Evolutionary conservation across 2,797 vertebrate genomes (phyloP).

Genomic region (Sebastes kiyomatsui): DNA sequence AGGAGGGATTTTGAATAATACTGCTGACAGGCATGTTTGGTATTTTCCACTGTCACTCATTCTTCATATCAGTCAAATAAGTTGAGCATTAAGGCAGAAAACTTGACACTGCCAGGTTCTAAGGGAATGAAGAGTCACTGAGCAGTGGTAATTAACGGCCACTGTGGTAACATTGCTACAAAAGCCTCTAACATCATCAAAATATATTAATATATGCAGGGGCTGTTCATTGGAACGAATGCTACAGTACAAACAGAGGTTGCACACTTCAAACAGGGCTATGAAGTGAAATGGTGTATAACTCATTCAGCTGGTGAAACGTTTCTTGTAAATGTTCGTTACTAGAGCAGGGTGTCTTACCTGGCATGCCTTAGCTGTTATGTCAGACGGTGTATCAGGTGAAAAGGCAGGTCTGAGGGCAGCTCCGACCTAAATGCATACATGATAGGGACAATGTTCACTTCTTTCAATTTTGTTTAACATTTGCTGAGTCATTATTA

Average conservation of each 20-base stretch:
- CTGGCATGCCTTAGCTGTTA: slow-evolving; percentile 98
- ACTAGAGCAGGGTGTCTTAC: slow-evolving; percentile 73
- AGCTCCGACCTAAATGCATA: slow-evolving; percentile 90
- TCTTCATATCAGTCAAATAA: slow-evolving; percentile 36
- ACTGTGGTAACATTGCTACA: not conserved
- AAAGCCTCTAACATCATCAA: not conserved
- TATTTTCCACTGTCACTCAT: slow-evolving; percentile 22
- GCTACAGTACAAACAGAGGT: not conserved
- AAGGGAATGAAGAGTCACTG: slow-evolving; percentile 33
- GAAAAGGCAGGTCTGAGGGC: slow-evolving; percentile 98
- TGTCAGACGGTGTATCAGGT: slow-evolving; percentile 98
- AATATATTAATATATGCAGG: not conserved
- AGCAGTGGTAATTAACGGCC: slow-evolving; percentile 11
- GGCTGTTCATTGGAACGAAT: not conserved
- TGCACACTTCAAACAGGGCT: not conserved
- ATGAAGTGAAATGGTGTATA: not conserved
- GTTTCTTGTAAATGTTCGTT: not conserved
- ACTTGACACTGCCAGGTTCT: slow-evolving; percentile 11
- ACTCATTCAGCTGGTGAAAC: not conserved
- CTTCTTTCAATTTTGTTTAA: not conserved
- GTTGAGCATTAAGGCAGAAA: slow-evolving; percentile 31
- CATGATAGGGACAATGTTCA: not conserved
- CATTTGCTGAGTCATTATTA: not conserved
- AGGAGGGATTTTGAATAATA: slow-evolving; percentile 15
- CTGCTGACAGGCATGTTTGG: slow-evolving; percentile 23